Evolutionary conservation across 2,797 vertebrate genomes (phyloP).

Genomic region (Phrynocephalus vlangalii): DNA sequence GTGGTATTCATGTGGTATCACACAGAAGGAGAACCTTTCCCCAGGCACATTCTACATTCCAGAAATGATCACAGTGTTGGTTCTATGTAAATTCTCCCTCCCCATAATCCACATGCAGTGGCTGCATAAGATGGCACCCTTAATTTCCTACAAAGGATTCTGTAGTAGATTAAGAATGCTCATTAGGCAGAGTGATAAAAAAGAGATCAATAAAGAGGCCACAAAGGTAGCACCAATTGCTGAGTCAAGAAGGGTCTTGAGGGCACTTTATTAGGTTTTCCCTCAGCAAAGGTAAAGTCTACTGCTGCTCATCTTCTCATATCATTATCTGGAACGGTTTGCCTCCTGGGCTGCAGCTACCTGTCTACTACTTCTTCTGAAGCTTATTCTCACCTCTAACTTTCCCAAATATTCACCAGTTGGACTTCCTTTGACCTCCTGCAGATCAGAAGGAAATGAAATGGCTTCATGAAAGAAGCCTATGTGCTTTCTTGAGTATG

Average conservation of each 20-base stretch:
- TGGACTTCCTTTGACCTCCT: too few species aligned
- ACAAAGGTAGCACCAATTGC: neutral
- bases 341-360: neutral
- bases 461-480: constrained; percentile 3
- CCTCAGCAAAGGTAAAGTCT: neutral
- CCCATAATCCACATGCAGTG: too few species aligned
- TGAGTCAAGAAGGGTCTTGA: neutral
- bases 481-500: neutral
- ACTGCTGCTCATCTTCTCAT: neutral
- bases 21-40: neutral
- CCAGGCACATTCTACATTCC: neutral
- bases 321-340: neutral
- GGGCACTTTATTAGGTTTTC: neutral
- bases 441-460: too few species aligned
- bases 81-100: too few species aligned
- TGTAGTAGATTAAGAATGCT: neutral
- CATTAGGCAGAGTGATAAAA: neutral
- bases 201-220: neutral
- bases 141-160: neutral
- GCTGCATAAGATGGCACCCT: neutral
- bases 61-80: neutral
- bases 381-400: neutral
- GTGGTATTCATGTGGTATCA: neutral
- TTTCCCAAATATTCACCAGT: neutral
- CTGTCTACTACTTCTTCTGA: neutral